Conservation (phyloP, 2,888 invertebrate genomes). For the Volucella inflata region DNA sequence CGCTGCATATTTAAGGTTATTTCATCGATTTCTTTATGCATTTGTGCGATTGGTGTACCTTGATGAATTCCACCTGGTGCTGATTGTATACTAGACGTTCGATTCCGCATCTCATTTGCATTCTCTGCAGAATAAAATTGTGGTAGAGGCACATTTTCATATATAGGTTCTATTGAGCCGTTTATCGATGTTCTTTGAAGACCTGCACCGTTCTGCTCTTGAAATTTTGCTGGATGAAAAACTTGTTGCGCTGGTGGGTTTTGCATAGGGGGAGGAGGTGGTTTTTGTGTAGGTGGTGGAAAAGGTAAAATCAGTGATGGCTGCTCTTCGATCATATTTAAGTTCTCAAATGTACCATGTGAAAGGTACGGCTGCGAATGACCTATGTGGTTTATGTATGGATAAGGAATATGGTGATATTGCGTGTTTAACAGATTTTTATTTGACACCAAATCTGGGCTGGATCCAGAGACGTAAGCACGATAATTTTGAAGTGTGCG, state of each 20-base stretch:
- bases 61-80: constrained; percentile 87
- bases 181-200: constrained; percentile 83
- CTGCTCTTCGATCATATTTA: constrained; percentile 85
- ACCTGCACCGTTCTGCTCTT: constrained; percentile 60
- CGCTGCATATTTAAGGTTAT: constrained; percentile 69
- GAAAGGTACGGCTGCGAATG: constrained; percentile 84
- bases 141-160: constrained; percentile 91
- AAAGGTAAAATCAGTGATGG: constrained; percentile 81
- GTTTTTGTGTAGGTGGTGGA: constrained; percentile 84
- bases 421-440: constrained; percentile 86
- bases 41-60: constrained; percentile 78
- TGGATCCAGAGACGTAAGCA: constrained; percentile 89
- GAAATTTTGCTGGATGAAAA: constrained; percentile 77
- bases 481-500: constrained; percentile 83
- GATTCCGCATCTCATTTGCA: constrained; percentile 80
- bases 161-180: constrained; percentile 90
- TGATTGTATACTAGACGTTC: constrained; percentile 89
- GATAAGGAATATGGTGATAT: constrained; percentile 78
- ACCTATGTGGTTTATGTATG: constrained; percentile 80
- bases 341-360: constrained; percentile 90
- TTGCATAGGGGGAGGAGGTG: constrained; percentile 84
- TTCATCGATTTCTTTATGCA: constrained; percentile 68
- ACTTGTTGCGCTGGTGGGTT: constrained; percentile 62
- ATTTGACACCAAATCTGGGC: constrained; percentile 91
- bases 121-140: constrained; percentile 84